Conservation (phyloP, 2,113 vertebrate genomes). For the Melanerpes aurifrons region DNA sequence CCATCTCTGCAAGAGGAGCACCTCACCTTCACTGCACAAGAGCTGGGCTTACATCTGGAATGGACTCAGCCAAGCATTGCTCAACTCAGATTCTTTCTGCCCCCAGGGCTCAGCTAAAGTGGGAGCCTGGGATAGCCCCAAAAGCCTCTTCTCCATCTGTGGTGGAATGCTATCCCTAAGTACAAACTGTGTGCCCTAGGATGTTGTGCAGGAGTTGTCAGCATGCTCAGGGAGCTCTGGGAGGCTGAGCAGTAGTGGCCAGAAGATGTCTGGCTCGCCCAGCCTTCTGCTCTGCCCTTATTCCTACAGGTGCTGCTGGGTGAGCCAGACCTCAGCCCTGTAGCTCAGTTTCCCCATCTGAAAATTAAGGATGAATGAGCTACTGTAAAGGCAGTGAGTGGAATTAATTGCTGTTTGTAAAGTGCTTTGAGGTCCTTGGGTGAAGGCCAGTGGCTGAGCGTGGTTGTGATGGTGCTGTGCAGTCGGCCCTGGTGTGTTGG, state of each 20-base stretch:
- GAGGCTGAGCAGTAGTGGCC: background rate
- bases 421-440: background rate
- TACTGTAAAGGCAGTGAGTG: background rate
- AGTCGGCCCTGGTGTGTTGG: background rate
- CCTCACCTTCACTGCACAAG: rapidly evolving
- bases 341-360: background rate
- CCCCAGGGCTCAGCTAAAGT: background rate
- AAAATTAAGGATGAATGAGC: background rate
- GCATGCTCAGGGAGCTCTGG: rapidly evolving
- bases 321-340: background rate
- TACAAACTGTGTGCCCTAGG: rapidly evolving
- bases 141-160: rapidly evolving
- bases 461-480: background rate
- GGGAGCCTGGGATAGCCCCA: rapidly evolving
- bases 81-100: background rate
- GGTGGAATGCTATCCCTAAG: rapidly evolving
- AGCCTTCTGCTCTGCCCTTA: background rate
- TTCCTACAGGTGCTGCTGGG: rapidly evolving
- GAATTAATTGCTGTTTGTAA: background rate
- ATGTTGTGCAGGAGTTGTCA: rapidly evolving
- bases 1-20: background rate
- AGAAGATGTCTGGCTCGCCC: background rate
- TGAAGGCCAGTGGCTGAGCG: background rate
- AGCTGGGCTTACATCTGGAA: background rate
- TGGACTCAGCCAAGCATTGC: background rate